Base-by-base conservation (phyloP, 2,888 invertebrate genomes). In the Tiliacea aurago region DNA sequence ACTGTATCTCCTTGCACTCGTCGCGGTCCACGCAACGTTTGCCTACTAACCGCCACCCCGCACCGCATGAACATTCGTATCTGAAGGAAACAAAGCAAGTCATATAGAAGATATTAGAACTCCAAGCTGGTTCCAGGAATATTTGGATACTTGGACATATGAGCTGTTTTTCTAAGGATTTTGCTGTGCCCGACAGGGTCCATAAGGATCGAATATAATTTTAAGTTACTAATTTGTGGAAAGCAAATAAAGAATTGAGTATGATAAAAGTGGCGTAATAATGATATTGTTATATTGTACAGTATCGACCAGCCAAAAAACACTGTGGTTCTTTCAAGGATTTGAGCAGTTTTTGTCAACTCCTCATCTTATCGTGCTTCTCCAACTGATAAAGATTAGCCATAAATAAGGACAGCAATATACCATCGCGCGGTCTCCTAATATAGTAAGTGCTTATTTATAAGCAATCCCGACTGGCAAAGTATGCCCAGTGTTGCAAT, bases 31-130 rank as follows among this genome's bases (percentile, higher is more conserved):
- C 95, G 90, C 97, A 97, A 33, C 93, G 93, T 9, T 93, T 87
- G 2, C 97, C 94, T 56, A 97, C 97, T 59, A 98, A 92, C 84
- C 98, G 97, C 95, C 97, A 98, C 5, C 98, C 99, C 6, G 97
- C 97, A 0, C 98, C 98, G 91, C 98, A 99, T 15, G 97, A 97
- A 90, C 99, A 99, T 74, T 95, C 95, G 86, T 93, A 96, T 0
- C 96, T 95, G 75, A 13, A 68, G 4, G 43, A 56, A 70, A 65
- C 28, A 55, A 68, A 59, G 11, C 4, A 20, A 5, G 0, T n/a
- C 4, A 41, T 49, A 56, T 4, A 37, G 2, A 55, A 23, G 4
- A 33, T 4, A 28, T 23, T 20, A 18, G 4, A n/a, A 33, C 9
- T 51, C 9, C 10, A 45, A 56, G 28, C 33, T 47, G 18, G 1